phyloP scores from a whole-genome alignment of 2,888 invertebrate species.

The Ischnus inquisitorius region DNA sequence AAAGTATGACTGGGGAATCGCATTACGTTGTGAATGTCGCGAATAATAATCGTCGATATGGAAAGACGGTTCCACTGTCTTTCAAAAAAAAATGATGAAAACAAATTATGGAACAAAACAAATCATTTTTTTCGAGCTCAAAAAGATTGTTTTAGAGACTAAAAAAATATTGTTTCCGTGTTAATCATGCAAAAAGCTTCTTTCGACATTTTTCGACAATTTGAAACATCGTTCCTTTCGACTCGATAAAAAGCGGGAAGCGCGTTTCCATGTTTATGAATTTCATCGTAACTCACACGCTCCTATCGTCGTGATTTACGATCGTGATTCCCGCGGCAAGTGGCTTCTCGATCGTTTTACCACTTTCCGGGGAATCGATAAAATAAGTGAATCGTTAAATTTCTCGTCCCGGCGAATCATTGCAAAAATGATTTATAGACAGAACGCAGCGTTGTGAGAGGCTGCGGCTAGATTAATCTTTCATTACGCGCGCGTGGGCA shows the following conservation, averaged over 20 bases:
- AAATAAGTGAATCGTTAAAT: slow-evolving; percentile 52
- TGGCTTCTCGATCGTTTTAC: slow-evolving; percentile 29
- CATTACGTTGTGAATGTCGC: not conserved
- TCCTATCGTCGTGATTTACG: slow-evolving; percentile 52
- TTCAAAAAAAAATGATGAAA: not conserved
- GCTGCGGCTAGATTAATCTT: slow-evolving; percentile 42
- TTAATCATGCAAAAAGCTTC: not conserved
- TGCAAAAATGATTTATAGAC: slow-evolving; percentile 58
- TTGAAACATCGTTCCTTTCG: slow-evolving; percentile 1
- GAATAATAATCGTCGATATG: not conserved
- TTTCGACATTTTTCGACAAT: not conserved
- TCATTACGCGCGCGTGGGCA: slow-evolving; percentile 43
- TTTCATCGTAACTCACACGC: slow-evolving; percentile 60
- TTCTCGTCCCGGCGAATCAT: slow-evolving; percentile 40
- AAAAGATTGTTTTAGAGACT: too few species aligned
- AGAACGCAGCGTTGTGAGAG: slow-evolving; percentile 14
- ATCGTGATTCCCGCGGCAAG: slow-evolving; percentile 30
- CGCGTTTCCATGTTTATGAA: slow-evolving; percentile 30
- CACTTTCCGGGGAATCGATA: slow-evolving; percentile 55
- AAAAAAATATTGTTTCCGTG: not conserved
- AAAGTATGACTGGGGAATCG: not conserved
- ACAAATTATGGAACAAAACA: too few species aligned
- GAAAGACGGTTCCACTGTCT: not conserved
- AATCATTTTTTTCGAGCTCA: too few species aligned
- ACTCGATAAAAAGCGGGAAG: slow-evolving; percentile 13